Evolutionary conservation across 1,140 invertebrate genomes (phyloP), one percentile per base, ranked within the genome.

Genomic region (Augochlora pura): DNA sequence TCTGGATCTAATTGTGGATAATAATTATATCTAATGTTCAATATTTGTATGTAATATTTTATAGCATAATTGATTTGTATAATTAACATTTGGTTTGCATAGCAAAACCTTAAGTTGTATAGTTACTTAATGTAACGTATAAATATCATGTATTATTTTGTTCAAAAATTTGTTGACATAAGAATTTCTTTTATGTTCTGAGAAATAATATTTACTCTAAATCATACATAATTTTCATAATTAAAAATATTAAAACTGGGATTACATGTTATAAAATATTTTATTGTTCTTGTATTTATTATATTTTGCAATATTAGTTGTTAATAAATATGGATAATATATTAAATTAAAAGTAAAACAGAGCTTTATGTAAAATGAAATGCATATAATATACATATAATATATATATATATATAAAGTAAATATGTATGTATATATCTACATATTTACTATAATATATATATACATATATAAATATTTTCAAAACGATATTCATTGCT

Each of bases 1-100:
- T 95, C 94, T 64, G 95, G 95, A 96, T 97, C 96, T 97, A 78
- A 67, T 73, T 8, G 81, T 32, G 49, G 54, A 64, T 59, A 76
- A 21, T 77, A 82, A 77, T 64, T 42, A 42, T 18, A 52, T 23
- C 27, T 18, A 42, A 66, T 49, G 39, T 32, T 52, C 32, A 60
- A 63, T 65, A 38, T 38, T 12, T 70, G 18, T 52, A 52, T 52
- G 14, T 16, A 49, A 2, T 49, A 16, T 14, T 16, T 42, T 42
- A 42, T 42, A 1, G 9, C 12, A 12, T 42, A 42, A 42, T 1
- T 42, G 12, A 12, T 42, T 42, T 0, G 7, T 42, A 8, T 10
- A 46, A 46, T 10, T 46, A 14, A 46, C 10, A 12, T 46, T 46
- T 46, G 14, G 7, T 25, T 18, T 2, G 23, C 25, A 25, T 16